These are phyloP conservation scores for Lordiphosa clarofinis DNA, from an alignment of 1,140 invertebrate genomes.

Conservation along the genomic window DNA sequence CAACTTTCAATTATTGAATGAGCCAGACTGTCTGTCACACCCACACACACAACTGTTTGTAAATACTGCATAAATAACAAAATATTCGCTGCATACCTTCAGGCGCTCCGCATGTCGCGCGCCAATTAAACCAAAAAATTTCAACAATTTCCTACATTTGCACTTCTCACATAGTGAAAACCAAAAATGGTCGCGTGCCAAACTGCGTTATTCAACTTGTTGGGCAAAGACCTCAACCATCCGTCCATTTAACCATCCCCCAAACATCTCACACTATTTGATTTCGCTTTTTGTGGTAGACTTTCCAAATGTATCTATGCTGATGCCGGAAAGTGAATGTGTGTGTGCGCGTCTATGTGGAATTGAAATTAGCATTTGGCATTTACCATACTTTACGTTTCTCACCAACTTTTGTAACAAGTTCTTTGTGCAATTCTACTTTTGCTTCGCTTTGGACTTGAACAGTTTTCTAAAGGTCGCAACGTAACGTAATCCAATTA, in stretches of 20 bases:
- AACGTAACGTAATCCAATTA: slow-evolving; percentile 63
- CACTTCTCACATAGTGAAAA: slow-evolving; percentile 37
- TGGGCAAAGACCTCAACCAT: slow-evolving; percentile 28
- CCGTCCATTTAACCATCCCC: neutral
- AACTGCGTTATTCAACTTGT: slow-evolving; percentile 56
- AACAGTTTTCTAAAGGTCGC: slow-evolving; percentile 41
- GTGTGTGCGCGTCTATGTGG: slow-evolving; percentile 31
- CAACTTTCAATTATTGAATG: slow-evolving; percentile 63
- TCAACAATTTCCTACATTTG: slow-evolving; percentile 66
- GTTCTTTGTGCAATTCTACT: slow-evolving; percentile 17
- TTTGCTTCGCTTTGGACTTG: slow-evolving; percentile 13
- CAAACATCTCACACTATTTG: slow-evolving; percentile 15
- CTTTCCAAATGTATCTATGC: slow-evolving; percentile 25
- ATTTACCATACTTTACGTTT: slow-evolving; percentile 36
- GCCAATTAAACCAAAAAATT: slow-evolving; percentile 66
- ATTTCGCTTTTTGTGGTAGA: slow-evolving; percentile 45
- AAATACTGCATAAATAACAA: slow-evolving; percentile 51
- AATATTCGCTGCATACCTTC: slow-evolving; percentile 61
- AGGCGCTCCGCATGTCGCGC: slow-evolving; percentile 60
- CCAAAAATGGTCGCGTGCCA: slow-evolving; percentile 48
- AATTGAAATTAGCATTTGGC: slow-evolving; percentile 64
- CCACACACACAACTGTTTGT: slow-evolving; percentile 15
- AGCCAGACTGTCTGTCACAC: slow-evolving; percentile 24
- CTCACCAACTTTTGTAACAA: slow-evolving; percentile 30
- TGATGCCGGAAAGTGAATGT: slow-evolving; percentile 39